These are phyloP conservation scores for Periplaneta americana DNA, from an alignment of 1,140 invertebrate genomes.

Conservation along the genomic window DNA sequence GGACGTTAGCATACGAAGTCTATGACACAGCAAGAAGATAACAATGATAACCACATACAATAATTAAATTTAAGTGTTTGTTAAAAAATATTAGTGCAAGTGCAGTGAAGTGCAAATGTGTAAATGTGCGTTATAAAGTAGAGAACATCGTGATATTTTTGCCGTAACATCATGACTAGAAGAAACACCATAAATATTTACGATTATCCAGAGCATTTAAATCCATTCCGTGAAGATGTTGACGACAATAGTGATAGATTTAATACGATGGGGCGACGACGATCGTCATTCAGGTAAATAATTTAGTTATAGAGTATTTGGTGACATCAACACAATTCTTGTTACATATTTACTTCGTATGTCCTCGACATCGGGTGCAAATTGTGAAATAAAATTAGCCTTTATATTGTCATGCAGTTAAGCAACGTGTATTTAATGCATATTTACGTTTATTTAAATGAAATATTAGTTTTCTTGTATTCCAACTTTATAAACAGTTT, in stretches of 20 bases:
- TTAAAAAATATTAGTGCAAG: not conserved
- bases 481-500: not conserved
- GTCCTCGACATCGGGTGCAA: not conserved
- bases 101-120: not conserved
- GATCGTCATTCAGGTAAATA: not conserved
- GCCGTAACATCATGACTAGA: not conserved
- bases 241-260: not conserved
- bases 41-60: not conserved
- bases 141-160: not conserved
- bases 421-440: not conserved
- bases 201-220: slow-evolving; percentile 65
- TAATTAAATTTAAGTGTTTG: not conserved
- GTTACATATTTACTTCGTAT: too few relatives aligned
- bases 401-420: not conserved
- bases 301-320: too few relatives aligned
- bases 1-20: not conserved
- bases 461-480: not conserved
- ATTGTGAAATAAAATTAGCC: not conserved
- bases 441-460: not conserved
- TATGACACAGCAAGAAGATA: not conserved
- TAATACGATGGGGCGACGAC: not conserved
- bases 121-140: not conserved
- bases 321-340: too few relatives aligned
- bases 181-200: slow-evolving; percentile 39
- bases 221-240: slow-evolving; percentile 58